Conservation (phyloP, 2,888 invertebrate species). For the Sthenelais limicola region DNA sequence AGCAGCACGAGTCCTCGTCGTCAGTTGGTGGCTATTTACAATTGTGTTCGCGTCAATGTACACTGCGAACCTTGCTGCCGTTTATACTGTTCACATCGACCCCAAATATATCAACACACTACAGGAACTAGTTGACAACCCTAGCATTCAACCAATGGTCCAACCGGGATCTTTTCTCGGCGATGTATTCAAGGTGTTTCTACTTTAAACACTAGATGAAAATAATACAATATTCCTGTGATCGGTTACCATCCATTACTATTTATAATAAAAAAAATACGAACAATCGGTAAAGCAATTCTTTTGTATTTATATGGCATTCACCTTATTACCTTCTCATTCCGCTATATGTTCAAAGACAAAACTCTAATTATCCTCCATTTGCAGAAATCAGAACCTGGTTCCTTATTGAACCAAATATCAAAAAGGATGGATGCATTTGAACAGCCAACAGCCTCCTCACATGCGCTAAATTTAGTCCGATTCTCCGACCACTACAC, state of each 20-base stretch:
- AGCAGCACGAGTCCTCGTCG: conserved; percentile 52
- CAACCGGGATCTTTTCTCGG: background rate
- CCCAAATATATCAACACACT: conserved; percentile 52
- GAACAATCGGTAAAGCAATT: too few species aligned
- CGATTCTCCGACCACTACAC: conserved; percentile 40
- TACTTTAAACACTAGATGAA: too few species aligned
- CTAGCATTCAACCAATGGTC: conserved; percentile 37
- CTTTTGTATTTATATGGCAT: too few species aligned
- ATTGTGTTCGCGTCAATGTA: conserved; percentile 54
- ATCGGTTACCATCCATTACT: too few species aligned
- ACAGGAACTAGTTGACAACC: conserved; percentile 49
- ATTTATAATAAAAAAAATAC: too few species aligned
- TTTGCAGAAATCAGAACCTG: too few species aligned
- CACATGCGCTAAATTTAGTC: conserved; percentile 49
- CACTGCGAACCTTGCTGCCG: conserved; percentile 51
- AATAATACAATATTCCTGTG: too few species aligned
- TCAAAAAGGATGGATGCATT: background rate
- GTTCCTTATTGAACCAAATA: background rate
- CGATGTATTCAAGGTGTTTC: background rate
- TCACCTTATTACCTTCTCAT: too few species aligned
- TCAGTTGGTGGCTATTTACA: conserved; percentile 55
- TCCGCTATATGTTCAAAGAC: too few species aligned
- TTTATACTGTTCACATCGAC: conserved; percentile 54
- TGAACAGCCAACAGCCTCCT: background rate
- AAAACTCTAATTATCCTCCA: too few species aligned